Percentiles rank a stretch among this genome's conserved stretches.
phyloP scores from a whole-genome alignment of 2,888 invertebrate species.

The Drosophila limbata region DNA sequence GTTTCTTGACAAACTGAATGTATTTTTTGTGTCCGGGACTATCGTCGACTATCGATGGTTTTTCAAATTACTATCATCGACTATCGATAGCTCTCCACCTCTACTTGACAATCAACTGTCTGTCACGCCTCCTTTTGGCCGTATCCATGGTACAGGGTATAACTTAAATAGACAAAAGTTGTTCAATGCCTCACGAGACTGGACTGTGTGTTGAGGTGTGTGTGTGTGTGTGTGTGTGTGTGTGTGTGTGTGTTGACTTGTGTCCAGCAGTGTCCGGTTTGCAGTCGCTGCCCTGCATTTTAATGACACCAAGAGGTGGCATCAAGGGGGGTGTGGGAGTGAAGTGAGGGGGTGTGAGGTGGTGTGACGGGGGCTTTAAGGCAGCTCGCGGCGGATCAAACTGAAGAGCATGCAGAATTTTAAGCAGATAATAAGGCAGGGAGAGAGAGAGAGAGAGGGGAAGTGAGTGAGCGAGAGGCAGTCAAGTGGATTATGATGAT shows the following conservation, averaged over 20 bases:
- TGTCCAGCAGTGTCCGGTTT: constrained; percentile 40
- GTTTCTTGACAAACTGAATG: too few species aligned
- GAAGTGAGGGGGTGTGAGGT: not conserved
- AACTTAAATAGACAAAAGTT: constrained; percentile 15
- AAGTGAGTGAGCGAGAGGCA: not conserved
- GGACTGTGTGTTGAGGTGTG: not conserved
- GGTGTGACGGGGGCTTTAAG: constrained; percentile 10
- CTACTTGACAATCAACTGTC: too few species aligned
- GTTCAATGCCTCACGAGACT: not conserved
- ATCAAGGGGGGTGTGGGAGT: not conserved
- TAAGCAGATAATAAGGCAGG: constrained; percentile 41
- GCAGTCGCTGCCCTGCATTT: constrained; percentile 56
- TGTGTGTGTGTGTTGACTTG: constrained; percentile 5
- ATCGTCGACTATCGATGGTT: too few species aligned
- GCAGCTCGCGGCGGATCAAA: constrained; percentile 50
- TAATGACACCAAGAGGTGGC: constrained; percentile 37
- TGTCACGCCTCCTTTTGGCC: too few species aligned
- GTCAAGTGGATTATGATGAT: constrained; percentile 60
- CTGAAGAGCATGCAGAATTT: constrained; percentile 57
- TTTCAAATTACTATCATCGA: too few species aligned
- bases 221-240: not conserved
- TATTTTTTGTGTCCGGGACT: too few species aligned
- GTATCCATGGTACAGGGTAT: not conserved
- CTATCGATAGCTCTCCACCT: too few species aligned
- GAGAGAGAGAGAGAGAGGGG: not conserved